Evolutionary conservation across 2,888 invertebrate genomes (phyloP).

Genomic region (Caenorhabditis drosophilae): DNA sequence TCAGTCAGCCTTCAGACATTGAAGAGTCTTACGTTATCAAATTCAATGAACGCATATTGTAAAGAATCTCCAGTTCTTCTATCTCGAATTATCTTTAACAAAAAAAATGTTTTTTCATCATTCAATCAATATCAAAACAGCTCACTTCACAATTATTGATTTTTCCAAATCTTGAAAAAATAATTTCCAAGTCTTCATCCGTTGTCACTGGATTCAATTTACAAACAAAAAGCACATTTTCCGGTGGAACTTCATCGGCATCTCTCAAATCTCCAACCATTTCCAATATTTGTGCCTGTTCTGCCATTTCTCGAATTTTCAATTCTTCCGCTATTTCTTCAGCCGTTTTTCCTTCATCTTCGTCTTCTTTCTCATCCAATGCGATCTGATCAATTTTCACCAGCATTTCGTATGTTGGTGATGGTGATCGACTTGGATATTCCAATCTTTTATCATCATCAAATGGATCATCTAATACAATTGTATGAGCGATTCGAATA

Average conservation of each 20-base stretch:
- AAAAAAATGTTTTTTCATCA: too few relatives aligned
- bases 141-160: constrained; percentile 78
- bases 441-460: constrained; percentile 83
- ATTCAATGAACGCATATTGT: constrained; percentile 98
- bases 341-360: constrained; percentile 82
- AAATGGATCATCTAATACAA: constrained; percentile 93
- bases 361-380: constrained; percentile 63
- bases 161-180: constrained; percentile 80
- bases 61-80: constrained; percentile 88
- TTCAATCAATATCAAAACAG: too few relatives aligned
- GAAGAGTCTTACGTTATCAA: constrained; percentile 76
- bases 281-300: constrained; percentile 93
- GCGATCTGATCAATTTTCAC: constrained; percentile 60
- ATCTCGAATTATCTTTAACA: constrained; percentile 86
- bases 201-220: constrained; percentile 97
- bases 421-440: constrained; percentile 85
- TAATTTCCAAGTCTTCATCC: constrained; percentile 88
- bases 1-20: not conserved
- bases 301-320: constrained; percentile 89
- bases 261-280: constrained; percentile 95
- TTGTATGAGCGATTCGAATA: constrained; percentile 93
- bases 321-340: constrained; percentile 86
- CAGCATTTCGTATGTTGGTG: constrained; percentile 79
- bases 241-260: constrained; percentile 95
- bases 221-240: constrained; percentile 98